A percentile compares a stretch with the other conserved stretches of the same genome.
Conservation (phyloP, 2,797 vertebrate genomes). For the Florisuga fusca region DNA sequence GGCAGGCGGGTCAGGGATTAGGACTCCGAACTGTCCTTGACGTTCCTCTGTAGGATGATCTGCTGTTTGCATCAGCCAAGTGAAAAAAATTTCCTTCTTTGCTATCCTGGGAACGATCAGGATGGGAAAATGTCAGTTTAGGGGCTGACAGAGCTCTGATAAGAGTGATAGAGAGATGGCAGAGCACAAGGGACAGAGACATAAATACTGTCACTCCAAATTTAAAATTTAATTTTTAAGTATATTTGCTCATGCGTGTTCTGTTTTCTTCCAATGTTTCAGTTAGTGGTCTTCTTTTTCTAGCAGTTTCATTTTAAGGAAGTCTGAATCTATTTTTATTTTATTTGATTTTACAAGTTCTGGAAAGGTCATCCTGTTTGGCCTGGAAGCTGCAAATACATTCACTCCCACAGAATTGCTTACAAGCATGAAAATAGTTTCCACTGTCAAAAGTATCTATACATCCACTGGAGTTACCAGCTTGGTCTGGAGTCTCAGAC, state of each 20-base stretch:
- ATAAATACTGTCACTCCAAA: constrained; percentile 47
- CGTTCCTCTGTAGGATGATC: constrained; percentile 76
- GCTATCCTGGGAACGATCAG: constrained; percentile 81
- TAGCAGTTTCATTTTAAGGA: constrained; percentile 61
- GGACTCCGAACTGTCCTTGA: constrained; percentile 80
- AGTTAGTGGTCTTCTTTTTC: not conserved
- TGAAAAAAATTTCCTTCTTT: constrained; percentile 69
- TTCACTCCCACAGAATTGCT: constrained; percentile 71
- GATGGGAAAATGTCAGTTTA: constrained; percentile 84
- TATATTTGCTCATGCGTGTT: not conserved
- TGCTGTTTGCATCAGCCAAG: constrained; percentile 77
- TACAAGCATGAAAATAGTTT: constrained; percentile 59
- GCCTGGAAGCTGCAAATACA: constrained; percentile 68
- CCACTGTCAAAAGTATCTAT: constrained; percentile 63
- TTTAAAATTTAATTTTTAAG: constrained; percentile 66
- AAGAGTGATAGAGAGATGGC: constrained; percentile 75
- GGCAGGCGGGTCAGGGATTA: constrained; percentile 81
- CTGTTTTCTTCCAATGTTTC: constrained; percentile 47
- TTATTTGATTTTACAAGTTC: constrained; percentile 76
- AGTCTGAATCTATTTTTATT: constrained; percentile 72
- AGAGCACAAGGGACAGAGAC: constrained; percentile 34
- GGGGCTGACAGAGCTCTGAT: constrained; percentile 83
- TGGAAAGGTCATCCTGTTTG: constrained; percentile 69
- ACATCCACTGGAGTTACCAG: constrained; percentile 57
- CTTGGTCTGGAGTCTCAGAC: constrained; percentile 58